phyloP scores from a whole-genome alignment of 2,113 vertebrate genomes.

The Aldabrachelys gigantea region DNA sequence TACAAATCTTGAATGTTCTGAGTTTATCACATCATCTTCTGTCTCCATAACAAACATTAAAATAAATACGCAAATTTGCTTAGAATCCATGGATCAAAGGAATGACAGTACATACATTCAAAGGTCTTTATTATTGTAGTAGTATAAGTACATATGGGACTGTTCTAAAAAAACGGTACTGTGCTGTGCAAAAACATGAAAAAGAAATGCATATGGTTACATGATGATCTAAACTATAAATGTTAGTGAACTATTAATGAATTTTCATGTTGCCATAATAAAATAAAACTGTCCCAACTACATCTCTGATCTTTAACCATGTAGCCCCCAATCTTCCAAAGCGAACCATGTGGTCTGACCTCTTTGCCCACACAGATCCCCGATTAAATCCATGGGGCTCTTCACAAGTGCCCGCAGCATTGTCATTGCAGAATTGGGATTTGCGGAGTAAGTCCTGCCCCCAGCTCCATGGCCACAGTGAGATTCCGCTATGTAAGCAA shows the following conservation, averaged over 20 bases:
- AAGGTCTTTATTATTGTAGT: background rate
- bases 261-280: background rate
- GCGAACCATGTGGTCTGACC: background rate
- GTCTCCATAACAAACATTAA: background rate
- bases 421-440: background rate
- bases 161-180: background rate
- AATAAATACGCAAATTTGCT: conserved; percentile 23
- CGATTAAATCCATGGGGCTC: background rate
- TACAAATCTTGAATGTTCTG: background rate
- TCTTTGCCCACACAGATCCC: background rate
- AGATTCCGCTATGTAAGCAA: background rate
- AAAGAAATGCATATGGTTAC: background rate
- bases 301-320: background rate
- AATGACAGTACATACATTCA: background rate
- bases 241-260: background rate
- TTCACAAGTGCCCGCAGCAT: background rate
- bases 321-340: background rate
- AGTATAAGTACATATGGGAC: background rate
- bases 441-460: background rate
- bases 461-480: background rate
- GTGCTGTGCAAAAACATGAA: background rate
- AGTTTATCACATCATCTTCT: background rate
- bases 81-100: background rate
- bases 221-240: background rate
- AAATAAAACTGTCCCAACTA: background rate